Base-by-base conservation (phyloP, 2,797 vertebrate species). In the Paguma larvata region DNA sequence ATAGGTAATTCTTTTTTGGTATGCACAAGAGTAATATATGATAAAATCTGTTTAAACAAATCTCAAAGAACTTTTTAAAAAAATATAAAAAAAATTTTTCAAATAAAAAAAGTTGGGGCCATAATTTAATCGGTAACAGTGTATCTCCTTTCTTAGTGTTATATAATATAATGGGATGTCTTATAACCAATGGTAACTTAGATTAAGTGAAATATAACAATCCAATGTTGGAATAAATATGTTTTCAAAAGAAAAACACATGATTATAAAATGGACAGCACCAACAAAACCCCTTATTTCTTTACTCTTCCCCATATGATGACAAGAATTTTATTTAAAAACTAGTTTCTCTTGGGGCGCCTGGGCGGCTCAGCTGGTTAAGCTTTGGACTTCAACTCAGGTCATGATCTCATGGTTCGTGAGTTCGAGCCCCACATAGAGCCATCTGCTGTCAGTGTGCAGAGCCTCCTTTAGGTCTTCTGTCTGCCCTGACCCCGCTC, bases 261-360 rank as follows among this genome's bases (percentile, higher is more conserved):
- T 46, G 38, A 62, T 51, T 51, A 18, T 75, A 79, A 46, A 41
- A 80, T 65, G 18, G 30, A 32, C 6, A 85, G 19, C 9, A 30
- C 68, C 19, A 53, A 85, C 67, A 7, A 70, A 53, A 62, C 12
- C 5, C 34, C 30, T 73, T 94, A 67, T 89, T 70, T 67, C 19
- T 84, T 46, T 63, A 32, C 7, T 46, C 19, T 51, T 67, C 8
- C 19, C 14, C 6, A 34, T 48, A 13, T 72, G 72, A 59, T 79
- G 91, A 63, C 4, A 27, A 63, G n/a, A 82, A 75, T 53, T 30
- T 65, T 89, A 59, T 67, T 51, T 89, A 51, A 95, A 94, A 94
- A 83, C 67, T 23, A 67, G 48, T n/a, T 90, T 88, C 34, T 92
- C 7, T 46, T 4, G 56, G 56, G 56, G 21, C 8, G 56, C 21